phyloP scores from a whole-genome alignment of 2,888 invertebrate genomes.

The Noctua janthina region DNA sequence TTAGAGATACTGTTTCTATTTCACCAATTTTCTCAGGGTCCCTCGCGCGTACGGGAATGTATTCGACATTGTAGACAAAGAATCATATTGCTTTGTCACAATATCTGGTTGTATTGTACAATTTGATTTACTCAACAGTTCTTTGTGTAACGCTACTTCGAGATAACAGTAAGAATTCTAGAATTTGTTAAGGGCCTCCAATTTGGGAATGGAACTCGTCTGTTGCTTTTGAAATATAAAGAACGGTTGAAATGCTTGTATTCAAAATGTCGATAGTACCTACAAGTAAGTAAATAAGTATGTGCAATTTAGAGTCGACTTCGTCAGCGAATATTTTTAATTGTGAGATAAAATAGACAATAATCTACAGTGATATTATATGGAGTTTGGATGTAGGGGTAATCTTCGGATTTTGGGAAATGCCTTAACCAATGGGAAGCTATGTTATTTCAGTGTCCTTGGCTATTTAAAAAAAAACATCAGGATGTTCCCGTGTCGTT shows the following conservation, averaged over 20 bases:
- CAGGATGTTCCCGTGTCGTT: background rate
- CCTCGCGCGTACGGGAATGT: conserved; percentile 16
- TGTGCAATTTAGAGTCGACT: background rate
- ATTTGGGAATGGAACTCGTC: conserved; percentile 1
- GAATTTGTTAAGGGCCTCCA: background rate
- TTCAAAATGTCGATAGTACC: conserved; percentile 1
- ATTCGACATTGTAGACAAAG: conserved; percentile 49
- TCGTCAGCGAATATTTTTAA: background rate
- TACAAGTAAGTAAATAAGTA: background rate
- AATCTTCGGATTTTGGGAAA: background rate
- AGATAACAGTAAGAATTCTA: conserved; percentile 1
- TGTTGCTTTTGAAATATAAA: background rate
- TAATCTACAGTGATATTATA: background rate
- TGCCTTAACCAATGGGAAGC: background rate
- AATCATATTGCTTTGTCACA: conserved; percentile 51
- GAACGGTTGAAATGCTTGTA: background rate
- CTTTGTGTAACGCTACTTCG: conserved; percentile 30
- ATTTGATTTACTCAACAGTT: conserved; percentile 29
- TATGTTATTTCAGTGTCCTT: background rate
- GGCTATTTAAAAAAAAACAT: background rate
- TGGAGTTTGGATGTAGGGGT: background rate
- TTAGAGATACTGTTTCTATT: conserved; percentile 1
- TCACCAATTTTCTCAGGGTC: conserved; percentile 39
- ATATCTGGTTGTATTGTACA: conserved; percentile 12
- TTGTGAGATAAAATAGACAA: background rate